These are phyloP conservation scores for Belonocnema kinseyi DNA, from an alignment of 1,140 invertebrate species.

Conservation along the genomic window DNA sequence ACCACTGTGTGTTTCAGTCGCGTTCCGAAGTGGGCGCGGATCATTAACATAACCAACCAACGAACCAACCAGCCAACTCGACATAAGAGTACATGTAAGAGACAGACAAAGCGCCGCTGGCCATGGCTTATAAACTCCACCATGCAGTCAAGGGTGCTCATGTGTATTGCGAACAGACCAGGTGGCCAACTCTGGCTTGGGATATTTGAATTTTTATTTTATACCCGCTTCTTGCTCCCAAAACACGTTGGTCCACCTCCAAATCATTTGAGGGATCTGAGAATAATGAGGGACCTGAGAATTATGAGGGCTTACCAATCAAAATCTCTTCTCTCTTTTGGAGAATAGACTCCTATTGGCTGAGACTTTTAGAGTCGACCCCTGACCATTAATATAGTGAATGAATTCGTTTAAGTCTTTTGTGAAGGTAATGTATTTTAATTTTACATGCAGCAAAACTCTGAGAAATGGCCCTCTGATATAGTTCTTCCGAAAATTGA, in stretches of 20 bases:
- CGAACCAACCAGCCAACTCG: slow-evolving; percentile 44
- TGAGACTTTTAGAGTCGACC: background rate
- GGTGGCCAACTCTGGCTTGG: slow-evolving; percentile 46
- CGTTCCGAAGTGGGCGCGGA: slow-evolving; percentile 36
- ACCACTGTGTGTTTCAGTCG: slow-evolving; percentile 6
- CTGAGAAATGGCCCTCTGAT: no score
- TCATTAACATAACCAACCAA: slow-evolving; percentile 67
- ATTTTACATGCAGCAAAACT: no score
- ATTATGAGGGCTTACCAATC: slow-evolving; percentile 33
- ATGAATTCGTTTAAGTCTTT: background rate
- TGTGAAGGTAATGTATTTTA: background rate
- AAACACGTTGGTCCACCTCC: slow-evolving; percentile 22
- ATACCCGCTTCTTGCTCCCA: background rate
- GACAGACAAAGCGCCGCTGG: slow-evolving; percentile 44
- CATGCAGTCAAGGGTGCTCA: slow-evolving; percentile 11
- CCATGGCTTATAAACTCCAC: slow-evolving; percentile 35
- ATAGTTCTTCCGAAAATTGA: no score
- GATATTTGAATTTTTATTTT: background rate
- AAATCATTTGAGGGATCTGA: slow-evolving; percentile 12
- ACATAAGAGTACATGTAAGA: slow-evolving; percentile 3
- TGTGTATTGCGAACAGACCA: slow-evolving; percentile 45
- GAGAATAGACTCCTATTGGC: background rate
- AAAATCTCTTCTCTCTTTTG: background rate
- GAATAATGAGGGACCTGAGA: slow-evolving; percentile 3
- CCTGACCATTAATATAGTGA: background rate